These are phyloP conservation scores for Cheilosia variabilis DNA, from an alignment of 2,888 invertebrate genomes.

Conservation along the genomic window DNA sequence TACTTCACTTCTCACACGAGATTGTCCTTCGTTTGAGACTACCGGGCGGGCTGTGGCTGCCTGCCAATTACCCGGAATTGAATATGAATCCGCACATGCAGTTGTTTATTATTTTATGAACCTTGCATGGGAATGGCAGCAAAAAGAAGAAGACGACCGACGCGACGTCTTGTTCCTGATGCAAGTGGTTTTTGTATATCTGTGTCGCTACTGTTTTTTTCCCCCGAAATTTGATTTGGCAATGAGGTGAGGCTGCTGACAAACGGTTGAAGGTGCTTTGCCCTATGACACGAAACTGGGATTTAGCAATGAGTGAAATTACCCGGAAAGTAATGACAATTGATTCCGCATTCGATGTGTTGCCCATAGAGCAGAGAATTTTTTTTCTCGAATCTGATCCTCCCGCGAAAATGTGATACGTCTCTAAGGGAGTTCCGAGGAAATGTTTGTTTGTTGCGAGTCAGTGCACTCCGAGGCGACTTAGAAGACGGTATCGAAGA, in stretches of 20 bases:
- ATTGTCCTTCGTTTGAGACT: constrained; percentile 26
- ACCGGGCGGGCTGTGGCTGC: constrained; percentile 71
- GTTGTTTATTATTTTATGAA: constrained; percentile 31
- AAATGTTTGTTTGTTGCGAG: too few species aligned
- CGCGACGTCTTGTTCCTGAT: constrained; percentile 22
- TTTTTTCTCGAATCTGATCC: neutral
- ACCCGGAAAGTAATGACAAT: neutral
- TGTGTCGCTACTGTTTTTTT: constrained; percentile 21
- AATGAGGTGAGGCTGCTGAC: constrained; percentile 19
- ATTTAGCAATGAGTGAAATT: constrained; percentile 4
- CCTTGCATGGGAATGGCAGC: constrained; percentile 50
- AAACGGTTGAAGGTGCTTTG: constrained; percentile 23
- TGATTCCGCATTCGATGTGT: neutral
- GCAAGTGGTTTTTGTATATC: constrained; percentile 48
- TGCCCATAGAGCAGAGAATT: neutral
- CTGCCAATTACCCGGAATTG: constrained; percentile 69
- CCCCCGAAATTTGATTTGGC: constrained; percentile 59
- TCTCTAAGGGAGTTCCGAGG: too few species aligned
- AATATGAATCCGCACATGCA: constrained; percentile 71
- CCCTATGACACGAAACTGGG: constrained; percentile 50
- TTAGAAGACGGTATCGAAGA: too few species aligned
- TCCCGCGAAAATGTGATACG: too few species aligned
- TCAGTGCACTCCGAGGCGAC: too few species aligned
- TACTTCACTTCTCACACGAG: constrained; percentile 56
- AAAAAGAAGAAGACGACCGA: neutral